phyloP scores from a whole-genome alignment of 2,113 vertebrate species.

The Probosciger aterrimus region DNA sequence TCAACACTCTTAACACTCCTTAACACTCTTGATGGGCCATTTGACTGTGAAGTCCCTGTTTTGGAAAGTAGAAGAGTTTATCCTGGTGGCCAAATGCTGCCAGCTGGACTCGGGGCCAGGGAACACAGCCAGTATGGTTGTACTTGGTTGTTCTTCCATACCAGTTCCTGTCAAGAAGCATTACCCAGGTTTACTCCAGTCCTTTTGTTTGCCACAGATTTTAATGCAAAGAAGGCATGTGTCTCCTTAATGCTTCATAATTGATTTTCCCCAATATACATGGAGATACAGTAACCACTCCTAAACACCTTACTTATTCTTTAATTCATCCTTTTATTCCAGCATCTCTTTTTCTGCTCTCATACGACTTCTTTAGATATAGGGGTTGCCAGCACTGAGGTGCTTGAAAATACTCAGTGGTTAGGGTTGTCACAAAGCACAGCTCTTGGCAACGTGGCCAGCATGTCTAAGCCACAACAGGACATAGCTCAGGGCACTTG shows the following conservation, averaged over 20 bases:
- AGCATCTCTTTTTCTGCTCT: not conserved
- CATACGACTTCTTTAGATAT: not conserved
- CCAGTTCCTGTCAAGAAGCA: not conserved
- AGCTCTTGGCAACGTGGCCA: not conserved
- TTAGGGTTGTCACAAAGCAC: not conserved
- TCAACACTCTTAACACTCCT: not conserved
- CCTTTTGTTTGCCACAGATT: not conserved
- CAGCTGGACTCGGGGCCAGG: not conserved
- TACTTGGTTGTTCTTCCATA: not conserved
- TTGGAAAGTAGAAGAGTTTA: not conserved
- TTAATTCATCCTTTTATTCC: not conserved
- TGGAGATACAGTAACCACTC: not conserved
- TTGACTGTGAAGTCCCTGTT: not conserved
- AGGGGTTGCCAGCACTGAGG: not conserved
- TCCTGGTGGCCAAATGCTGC: not conserved
- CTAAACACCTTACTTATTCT: not conserved
- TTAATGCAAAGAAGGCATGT: not conserved
- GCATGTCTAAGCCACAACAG: accelerated
- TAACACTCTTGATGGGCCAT: not conserved
- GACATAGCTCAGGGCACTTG: not conserved
- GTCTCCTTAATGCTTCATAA: not conserved
- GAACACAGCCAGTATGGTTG: not conserved
- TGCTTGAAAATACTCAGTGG: not conserved
- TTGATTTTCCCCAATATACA: not conserved
- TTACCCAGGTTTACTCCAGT: not conserved